A percentile compares a stretch with the other conserved stretches of the same genome.
phyloP scores from a whole-genome alignment of 2,113 vertebrate genomes.

The Chamaea fasciata region DNA sequence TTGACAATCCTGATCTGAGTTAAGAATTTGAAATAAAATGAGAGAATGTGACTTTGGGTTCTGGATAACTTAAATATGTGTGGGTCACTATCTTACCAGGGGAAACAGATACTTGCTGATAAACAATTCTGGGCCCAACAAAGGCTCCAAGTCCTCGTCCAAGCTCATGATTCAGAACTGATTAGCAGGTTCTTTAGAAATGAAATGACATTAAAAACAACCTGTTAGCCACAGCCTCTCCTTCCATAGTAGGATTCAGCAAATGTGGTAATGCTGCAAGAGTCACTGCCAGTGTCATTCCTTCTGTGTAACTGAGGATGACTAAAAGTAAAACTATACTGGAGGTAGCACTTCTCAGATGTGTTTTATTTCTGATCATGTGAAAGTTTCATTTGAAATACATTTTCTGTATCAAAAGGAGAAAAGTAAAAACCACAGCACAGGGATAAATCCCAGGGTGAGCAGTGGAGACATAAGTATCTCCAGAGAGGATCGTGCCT shows the following conservation, averaged over 20 bases:
- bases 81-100: not conserved
- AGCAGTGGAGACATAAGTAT: not conserved
- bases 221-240: not conserved
- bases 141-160: not conserved
- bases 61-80: not conserved
- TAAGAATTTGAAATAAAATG: not conserved
- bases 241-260: constrained; percentile 13
- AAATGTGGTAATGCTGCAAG: not conserved
- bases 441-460: not conserved
- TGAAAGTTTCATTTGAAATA: not conserved
- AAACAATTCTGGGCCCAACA: not conserved
- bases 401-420: not conserved
- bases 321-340: constrained; percentile 4
- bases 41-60: not conserved
- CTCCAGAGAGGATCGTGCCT: not conserved
- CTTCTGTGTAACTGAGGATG: not conserved
- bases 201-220: not conserved
- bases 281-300: not conserved
- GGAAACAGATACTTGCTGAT: not conserved
- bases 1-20: not conserved
- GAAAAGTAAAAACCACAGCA: not conserved
- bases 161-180: not conserved
- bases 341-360: not conserved
- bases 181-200: not conserved
- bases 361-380: not conserved